Evolutionary conservation across 2,888 invertebrate genomes (phyloP), one percentile per base, ranked within the genome.

Genomic region (Hypomecis atomaria): DNA sequence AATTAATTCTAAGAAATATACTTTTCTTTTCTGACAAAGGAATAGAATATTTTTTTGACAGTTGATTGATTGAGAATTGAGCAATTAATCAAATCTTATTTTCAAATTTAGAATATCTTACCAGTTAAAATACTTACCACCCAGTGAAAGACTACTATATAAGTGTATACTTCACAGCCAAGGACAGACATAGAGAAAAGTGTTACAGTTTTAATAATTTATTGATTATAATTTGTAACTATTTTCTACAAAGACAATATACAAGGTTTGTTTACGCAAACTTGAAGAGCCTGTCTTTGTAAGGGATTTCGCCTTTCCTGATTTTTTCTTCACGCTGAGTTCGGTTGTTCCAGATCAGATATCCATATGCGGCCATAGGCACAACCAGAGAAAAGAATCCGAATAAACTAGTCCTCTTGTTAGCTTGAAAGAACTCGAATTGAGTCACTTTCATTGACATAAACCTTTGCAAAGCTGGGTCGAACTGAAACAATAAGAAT

Each of bases 391-490:
- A 73, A 42, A 89, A 79, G 6, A 95, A 71, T 53, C 94, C 95
- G 62, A 91, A 82, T 44, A 93, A 71, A 64, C 94, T 86, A 4
- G 94, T 93, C 67, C 90, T 94, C 0, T 89, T 87, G 37, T 94
- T 95, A 0, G 96, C 94, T 78, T 93, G 94, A 81, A 97, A 97
- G 78, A 94, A 90, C 0, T 96, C 95, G 69, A 92, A 94, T 56
- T 94, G 88, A 6, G 94, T 94, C 0, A 94, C 94, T 83, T 94
- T 94, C 95, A 97, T 94, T 0, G 97, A 94, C 80, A 95, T 90
- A 80, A 94, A 97, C 58, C 96, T 94, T 76, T 96, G 95, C 4
- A 97, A 71, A 8, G 95, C 96, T n/a, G 95, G 89, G 86, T 98
- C 98, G 83, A 97, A 96, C 98, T 98, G 88, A 71, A 94, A 94